A percentile compares a stretch with the other conserved stretches of the same genome.
These are phyloP conservation scores for Cairina moschata DNA, from an alignment of 2,113 vertebrate genomes.

Conservation along the genomic window DNA sequence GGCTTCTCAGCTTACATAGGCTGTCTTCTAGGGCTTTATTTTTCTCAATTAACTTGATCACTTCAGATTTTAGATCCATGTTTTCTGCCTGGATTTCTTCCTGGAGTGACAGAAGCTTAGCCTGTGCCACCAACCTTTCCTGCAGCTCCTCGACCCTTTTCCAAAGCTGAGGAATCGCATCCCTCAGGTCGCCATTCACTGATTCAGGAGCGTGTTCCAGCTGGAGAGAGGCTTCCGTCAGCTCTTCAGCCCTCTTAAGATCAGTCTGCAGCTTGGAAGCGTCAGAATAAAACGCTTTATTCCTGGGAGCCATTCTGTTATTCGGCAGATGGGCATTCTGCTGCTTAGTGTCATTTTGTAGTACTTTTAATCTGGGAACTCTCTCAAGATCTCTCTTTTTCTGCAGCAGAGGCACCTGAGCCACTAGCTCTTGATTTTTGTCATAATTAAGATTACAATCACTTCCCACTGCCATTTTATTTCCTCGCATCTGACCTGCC, in stretches of 20 bases:
- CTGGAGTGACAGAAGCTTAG: conserved; percentile 34
- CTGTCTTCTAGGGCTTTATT: conserved; percentile 59
- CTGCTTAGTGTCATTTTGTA: neutral
- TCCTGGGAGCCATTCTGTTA: neutral
- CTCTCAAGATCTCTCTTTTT: conserved; percentile 32
- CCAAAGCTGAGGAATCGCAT: conserved; percentile 75
- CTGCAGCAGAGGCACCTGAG: conserved; percentile 38
- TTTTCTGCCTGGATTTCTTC: conserved; percentile 72
- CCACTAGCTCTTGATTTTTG: conserved; percentile 52
- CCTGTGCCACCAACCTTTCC: conserved; percentile 42
- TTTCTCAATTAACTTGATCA: conserved; percentile 56
- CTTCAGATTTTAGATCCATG: conserved; percentile 61
- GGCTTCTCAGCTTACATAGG: neutral
- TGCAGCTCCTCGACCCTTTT: conserved; percentile 71
- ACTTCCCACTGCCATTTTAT: neutral
- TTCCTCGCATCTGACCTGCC: conserved; percentile 12
- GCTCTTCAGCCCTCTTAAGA: conserved; percentile 65
- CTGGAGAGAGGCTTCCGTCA: conserved; percentile 24
- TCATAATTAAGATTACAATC: conserved; percentile 42
- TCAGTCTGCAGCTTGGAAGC: conserved; percentile 67
- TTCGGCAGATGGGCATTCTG: conserved; percentile 57
- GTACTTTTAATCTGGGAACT: neutral
- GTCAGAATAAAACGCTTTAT: conserved; percentile 20
- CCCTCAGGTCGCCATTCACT: conserved; percentile 68
- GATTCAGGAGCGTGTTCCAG: conserved; percentile 34